phyloP scores from a whole-genome alignment of 2,888 invertebrate species.

The Heterodera filipjevi region DNA sequence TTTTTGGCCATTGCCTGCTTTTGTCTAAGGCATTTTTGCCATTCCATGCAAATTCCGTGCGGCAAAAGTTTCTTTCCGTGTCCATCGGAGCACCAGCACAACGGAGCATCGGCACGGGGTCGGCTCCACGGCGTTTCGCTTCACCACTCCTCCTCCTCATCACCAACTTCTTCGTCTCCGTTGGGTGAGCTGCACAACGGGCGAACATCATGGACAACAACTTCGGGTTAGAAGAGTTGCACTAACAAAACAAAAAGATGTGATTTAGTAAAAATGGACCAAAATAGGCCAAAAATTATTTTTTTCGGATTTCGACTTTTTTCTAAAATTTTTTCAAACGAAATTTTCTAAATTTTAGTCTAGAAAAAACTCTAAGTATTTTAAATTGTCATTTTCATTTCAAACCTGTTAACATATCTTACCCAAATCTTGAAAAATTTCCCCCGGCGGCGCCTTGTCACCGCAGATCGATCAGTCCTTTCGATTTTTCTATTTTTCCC shows the following conservation, averaged over 20 bases:
- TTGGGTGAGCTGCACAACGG: neutral
- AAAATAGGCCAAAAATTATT: too few species aligned
- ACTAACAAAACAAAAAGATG: neutral
- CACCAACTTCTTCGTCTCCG: neutral
- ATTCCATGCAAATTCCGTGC: slow-evolving; percentile 51
- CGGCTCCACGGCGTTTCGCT: neutral
- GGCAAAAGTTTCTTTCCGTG: slow-evolving; percentile 61
- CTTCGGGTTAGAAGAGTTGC: neutral
- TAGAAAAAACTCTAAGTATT: too few species aligned
- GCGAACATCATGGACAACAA: slow-evolving; percentile 16
- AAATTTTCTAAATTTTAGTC: too few species aligned
- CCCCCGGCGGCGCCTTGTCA: too few species aligned
- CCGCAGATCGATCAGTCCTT: too few species aligned
- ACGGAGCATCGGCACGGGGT: neutral
- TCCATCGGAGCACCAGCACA: neutral
- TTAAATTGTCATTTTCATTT: too few species aligned
- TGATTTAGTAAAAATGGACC: too few species aligned
- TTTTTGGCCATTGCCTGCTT: neutral
- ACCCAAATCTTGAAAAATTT: too few species aligned
- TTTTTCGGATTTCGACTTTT: too few species aligned
- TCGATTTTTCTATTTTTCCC: too few species aligned
- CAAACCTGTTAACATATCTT: too few species aligned
- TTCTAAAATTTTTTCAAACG: too few species aligned
- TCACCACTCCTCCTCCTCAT: neutral
- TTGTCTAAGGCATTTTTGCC: slow-evolving; percentile 15